Evolutionary conservation across 2,888 invertebrate genomes (phyloP).

Genomic region (Pristionchus entomophagus): DNA sequence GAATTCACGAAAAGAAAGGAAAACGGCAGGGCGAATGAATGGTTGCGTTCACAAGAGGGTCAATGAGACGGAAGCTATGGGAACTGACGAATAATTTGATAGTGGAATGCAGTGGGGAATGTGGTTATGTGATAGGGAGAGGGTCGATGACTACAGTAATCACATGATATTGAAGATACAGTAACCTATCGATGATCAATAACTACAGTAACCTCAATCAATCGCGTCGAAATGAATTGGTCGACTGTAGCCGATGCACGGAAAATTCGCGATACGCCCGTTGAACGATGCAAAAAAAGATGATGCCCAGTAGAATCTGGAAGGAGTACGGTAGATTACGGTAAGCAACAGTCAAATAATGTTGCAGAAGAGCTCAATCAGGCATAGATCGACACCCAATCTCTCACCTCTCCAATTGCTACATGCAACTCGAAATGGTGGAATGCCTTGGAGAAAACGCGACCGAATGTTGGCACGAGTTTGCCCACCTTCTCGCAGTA

Average conservation of each 20-base stretch:
- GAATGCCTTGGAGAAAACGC: conserved; percentile 8
- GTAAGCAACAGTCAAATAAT: background rate
- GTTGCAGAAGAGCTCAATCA: too few species aligned
- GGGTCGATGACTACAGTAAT: background rate
- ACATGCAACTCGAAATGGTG: background rate
- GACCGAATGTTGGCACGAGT: background rate
- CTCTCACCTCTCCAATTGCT: conserved; percentile 21
- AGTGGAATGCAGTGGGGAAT: background rate
- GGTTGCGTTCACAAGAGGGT: background rate
- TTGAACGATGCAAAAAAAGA: conserved; percentile 34
- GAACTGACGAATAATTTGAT: background rate
- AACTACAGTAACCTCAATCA: background rate
- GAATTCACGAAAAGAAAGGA: background rate
- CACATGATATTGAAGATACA: background rate
- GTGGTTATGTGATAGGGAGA: background rate
- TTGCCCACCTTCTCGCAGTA: background rate
- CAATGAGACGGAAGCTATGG: background rate
- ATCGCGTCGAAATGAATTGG: conserved; percentile 23
- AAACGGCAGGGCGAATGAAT: background rate
- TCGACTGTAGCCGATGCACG: background rate
- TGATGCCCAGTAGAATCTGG: conserved; percentile 27
- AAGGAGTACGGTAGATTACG: background rate
- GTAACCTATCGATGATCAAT: background rate
- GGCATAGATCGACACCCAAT: background rate
- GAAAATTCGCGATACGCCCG: conserved; percentile 42